Evolutionary conservation across 2,113 vertebrate genomes (phyloP), one percentile per base, ranked within the genome.

Genomic region (Cheilinus undulatus): DNA sequence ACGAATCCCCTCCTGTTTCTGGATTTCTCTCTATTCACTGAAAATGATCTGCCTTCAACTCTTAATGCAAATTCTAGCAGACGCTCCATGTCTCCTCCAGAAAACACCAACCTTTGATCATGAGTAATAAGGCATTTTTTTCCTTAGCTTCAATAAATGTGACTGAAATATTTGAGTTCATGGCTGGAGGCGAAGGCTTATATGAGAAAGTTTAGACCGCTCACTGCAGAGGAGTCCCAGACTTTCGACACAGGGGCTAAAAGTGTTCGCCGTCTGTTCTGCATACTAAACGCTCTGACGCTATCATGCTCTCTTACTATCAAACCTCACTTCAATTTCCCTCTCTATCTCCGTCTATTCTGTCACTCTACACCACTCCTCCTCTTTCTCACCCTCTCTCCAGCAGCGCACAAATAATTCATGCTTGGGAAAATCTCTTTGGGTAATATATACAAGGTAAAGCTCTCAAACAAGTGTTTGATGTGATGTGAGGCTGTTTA

Each of bases 101-200:
- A 87, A 87, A 90, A 86, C 87, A 86, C 75, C 71, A 84, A 87
- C 86, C 88, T 92, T 91, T 91, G 86, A 91, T 91, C 88, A 89
- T 79, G 48, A 83, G 84, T 82, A 91, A 91, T 88, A 86, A 89
- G 82, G 69, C 69, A 1, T 75, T 81, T 80, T 65, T 50, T 45
- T 24, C 17, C 60, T 40, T 20, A 40, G 75, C 84, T 65, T 71
- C 67, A 73, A 78, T 68, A 71, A 83, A 90, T 86, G 87, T 86
- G 88, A 91, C 84, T 90, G 69, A 89, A 90, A 89, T 88, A 82
- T 87, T 81, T 83, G 76, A 86, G 81, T 82, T 81, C 40, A 58
- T 74, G 51, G 79, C 90, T 88, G 5, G 3, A 82, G 88, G 91
- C 82, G 0, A 71, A 85, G 78, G 82, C 86, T 90, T 86, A 78